phyloP scores from a whole-genome alignment of 1,140 invertebrate genomes.

The Heliconius himera region DNA sequence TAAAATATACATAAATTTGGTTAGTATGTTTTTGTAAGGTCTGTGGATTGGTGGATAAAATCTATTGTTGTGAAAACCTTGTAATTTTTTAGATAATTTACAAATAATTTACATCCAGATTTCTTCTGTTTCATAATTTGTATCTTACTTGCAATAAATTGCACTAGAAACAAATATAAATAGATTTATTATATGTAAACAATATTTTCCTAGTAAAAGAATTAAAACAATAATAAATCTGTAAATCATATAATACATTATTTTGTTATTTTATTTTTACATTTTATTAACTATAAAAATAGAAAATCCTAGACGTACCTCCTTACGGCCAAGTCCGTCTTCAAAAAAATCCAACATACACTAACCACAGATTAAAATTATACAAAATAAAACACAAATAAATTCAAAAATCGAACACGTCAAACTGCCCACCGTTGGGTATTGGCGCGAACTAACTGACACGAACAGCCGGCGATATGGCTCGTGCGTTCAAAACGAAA shows the following conservation, averaged over 20 bases:
- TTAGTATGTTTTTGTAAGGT: not conserved
- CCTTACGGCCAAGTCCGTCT: not conserved
- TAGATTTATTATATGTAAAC: no score
- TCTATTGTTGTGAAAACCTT: not conserved
- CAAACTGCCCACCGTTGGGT: slow-evolving; percentile 21
- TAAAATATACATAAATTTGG: no score
- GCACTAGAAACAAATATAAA: no score
- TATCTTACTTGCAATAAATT: no score
- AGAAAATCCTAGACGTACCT: not conserved
- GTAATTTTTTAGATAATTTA: not conserved
- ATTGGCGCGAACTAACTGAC: slow-evolving; percentile 47
- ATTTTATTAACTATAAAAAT: no score
- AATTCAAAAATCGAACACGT: not conserved
- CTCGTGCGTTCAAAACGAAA: slow-evolving; percentile 51
- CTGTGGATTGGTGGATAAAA: not conserved
- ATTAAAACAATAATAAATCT: no score
- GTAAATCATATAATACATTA: no score
- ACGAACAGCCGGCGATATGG: slow-evolving; percentile 45
- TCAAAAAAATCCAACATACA: not conserved
- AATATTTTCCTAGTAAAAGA: no score
- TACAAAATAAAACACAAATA: not conserved
- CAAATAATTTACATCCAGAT: not conserved
- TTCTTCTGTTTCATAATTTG: no score
- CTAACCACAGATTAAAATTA: not conserved
- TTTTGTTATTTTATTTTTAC: no score